Base-by-base conservation (phyloP, 2,113 vertebrate species). In the Neofelis nebulosa region DNA sequence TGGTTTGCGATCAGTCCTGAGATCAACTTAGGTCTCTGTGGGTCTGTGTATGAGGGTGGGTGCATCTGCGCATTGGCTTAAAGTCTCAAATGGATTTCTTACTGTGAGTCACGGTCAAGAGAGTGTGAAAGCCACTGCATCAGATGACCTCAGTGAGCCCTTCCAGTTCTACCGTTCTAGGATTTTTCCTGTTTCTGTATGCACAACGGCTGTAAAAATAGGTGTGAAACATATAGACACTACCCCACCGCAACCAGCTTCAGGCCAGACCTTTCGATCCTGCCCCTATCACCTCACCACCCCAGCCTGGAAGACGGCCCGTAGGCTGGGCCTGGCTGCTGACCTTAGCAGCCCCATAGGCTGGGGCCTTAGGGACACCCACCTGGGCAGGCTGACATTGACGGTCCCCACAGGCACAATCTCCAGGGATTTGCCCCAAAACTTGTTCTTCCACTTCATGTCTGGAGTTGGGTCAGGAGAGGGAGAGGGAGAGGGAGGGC, bases 361-460 rank as follows among this genome's bases (percentile, higher is more conserved):
- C 45, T 45, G 45, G 45, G 45, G 45, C 45, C 6, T 27, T 18
- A 10, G 29, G n/a, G 3, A 68, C 6, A 81, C 99, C 98, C 97
- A 99, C 99, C 97, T 99, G 80, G 99, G 99, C 90, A 99, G 98
- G 6, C 98, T 95, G 52, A 99, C 99, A 0, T 99, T 99, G 95
- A 99, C 99, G 10, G 98, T 99, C 80, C 99, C 99, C 83, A 99
- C 86, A 0, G 99, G 99, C 92, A 99, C 98, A 0, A 99, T 99
- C 98, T 99, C 99, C 90, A 99, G 89, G 0, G 99, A 99, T 89
- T 99, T 99, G 23, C 99, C 99, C 99, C 99, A 99, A 96, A 99
- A 99, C 97, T 99, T 99, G 98, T 99, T 98, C 98, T 99, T 99
- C 99, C 99, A 99, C 92, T 99, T 99, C 98, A 99, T 99, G 98